Percentiles rank a stretch among this genome's conserved stretches.
These are phyloP conservation scores for Sarcophaga bullata DNA, from an alignment of 1,140 invertebrate species.

Conservation along the genomic window DNA sequence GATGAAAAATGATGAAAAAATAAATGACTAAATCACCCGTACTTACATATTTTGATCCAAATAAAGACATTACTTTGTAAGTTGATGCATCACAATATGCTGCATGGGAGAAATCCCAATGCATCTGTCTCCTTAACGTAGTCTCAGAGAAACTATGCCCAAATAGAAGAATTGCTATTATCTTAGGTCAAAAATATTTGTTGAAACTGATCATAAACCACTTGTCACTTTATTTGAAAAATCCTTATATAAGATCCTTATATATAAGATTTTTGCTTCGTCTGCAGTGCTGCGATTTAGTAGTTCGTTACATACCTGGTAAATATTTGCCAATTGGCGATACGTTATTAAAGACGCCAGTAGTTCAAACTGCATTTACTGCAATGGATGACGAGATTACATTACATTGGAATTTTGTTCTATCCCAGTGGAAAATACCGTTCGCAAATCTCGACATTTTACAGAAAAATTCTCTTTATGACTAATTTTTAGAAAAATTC, in stretches of 20 bases:
- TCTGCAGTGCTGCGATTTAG: neutral
- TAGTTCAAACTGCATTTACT: neutral
- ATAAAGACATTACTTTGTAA: neutral
- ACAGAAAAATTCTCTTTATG: slow-evolving; percentile 33
- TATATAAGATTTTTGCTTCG: neutral
- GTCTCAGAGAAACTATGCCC: slow-evolving; percentile 7
- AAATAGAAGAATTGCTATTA: slow-evolving; percentile 29
- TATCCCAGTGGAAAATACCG: slow-evolving; percentile 49
- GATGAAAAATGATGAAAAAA: no score
- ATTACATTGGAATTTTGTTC: slow-evolving; percentile 45
- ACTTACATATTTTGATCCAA: slow-evolving; percentile 26
- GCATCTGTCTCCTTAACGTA: slow-evolving; percentile 12
- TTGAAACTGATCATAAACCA: slow-evolving; percentile 43
- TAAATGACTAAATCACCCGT: slow-evolving; percentile 13
- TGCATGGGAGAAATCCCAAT: slow-evolving; percentile 25
- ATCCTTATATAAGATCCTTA: slow-evolving; percentile 51
- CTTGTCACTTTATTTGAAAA: neutral
- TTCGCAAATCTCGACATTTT: slow-evolving; percentile 51
- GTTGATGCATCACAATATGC: slow-evolving; percentile 14
- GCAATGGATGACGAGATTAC: slow-evolving; percentile 49
- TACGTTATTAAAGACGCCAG: neutral
- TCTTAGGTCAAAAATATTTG: slow-evolving; percentile 47
- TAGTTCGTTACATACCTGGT: neutral
- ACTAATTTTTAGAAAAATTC: neutral
- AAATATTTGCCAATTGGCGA: neutral